Percentiles rank a stretch among this genome's conserved stretches.
Evolutionary conservation across 2,113 vertebrate genomes (phyloP).

Genomic region (Megaptera novaeangliae): DNA sequence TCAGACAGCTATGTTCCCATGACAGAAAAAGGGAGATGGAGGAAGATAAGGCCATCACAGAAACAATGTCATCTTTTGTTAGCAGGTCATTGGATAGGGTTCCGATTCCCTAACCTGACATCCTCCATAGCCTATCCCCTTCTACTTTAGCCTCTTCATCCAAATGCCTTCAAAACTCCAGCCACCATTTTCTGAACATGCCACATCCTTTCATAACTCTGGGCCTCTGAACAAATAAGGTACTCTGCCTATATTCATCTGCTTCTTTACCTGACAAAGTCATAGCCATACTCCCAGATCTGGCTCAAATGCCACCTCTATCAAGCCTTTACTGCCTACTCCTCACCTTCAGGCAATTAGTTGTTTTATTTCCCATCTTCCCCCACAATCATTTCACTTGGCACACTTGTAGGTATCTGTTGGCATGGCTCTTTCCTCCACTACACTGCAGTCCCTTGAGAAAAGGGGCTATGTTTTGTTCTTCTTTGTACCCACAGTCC

Average conservation of each 20-base stretch:
- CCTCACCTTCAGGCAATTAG: background rate
- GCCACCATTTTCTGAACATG: background rate
- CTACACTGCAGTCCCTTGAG: background rate
- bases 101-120: background rate
- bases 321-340: background rate
- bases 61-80: background rate
- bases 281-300: background rate
- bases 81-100: background rate
- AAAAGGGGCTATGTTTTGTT: background rate
- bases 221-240: background rate
- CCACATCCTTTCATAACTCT: background rate
- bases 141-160: background rate
- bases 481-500: background rate
- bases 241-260: background rate
- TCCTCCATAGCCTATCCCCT: background rate
- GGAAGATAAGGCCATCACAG: background rate
- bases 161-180: background rate
- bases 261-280: background rate
- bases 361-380: background rate
- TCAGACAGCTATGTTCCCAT: background rate
- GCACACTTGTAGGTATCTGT: background rate
- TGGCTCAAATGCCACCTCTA: background rate
- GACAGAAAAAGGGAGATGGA: background rate
- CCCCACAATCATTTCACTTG: background rate
- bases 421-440: background rate